Percentiles rank a stretch among this genome's conserved stretches.
These are phyloP conservation scores for Remorina albescens DNA, from an alignment of 2,797 vertebrate species.

Conservation along the genomic window DNA sequence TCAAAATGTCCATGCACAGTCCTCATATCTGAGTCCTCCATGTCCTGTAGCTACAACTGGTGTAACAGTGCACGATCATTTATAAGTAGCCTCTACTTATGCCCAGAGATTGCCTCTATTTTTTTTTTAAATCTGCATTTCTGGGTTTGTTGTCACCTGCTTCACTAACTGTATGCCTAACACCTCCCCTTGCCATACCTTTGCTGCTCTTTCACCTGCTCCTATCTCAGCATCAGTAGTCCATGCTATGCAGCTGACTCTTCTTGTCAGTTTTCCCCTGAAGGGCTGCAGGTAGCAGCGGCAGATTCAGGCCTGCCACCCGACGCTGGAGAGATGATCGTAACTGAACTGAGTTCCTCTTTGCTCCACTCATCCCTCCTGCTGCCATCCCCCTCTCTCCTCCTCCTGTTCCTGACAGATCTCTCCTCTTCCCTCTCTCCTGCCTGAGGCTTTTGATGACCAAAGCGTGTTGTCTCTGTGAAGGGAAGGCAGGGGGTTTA, in stretches of 20 bases:
- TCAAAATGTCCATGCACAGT: neutral
- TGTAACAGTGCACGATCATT: neutral
- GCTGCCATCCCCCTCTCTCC: slow-evolving; percentile 49
- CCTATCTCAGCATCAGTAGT: slow-evolving; percentile 76
- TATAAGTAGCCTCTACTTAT: neutral
- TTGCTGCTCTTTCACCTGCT: neutral
- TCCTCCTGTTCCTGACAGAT: slow-evolving; percentile 61
- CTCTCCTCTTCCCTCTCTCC: slow-evolving; percentile 81
- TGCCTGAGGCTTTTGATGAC: slow-evolving; percentile 82
- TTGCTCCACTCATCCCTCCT: slow-evolving; percentile 70
- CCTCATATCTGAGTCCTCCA: neutral
- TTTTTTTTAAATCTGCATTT: neutral
- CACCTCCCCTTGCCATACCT: neutral
- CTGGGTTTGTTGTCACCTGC: neutral
- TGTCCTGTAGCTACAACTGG: neutral
- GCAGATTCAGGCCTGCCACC: slow-evolving; percentile 83
- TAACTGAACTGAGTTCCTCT: slow-evolving; percentile 85
- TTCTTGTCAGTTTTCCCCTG: slow-evolving; percentile 83
- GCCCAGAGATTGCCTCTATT: neutral
- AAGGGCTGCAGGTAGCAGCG: slow-evolving; percentile 80
- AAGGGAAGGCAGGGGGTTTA: slow-evolving; percentile 79
- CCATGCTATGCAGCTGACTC: slow-evolving; percentile 80
- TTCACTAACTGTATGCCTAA: neutral
- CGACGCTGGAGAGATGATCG: slow-evolving; percentile 76
- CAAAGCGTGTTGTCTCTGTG: slow-evolving; percentile 80